Evolutionary conservation across 2,888 invertebrate species (phyloP), one percentile per base, ranked within the genome.

Genomic region (Cosmopolites sordidus): DNA sequence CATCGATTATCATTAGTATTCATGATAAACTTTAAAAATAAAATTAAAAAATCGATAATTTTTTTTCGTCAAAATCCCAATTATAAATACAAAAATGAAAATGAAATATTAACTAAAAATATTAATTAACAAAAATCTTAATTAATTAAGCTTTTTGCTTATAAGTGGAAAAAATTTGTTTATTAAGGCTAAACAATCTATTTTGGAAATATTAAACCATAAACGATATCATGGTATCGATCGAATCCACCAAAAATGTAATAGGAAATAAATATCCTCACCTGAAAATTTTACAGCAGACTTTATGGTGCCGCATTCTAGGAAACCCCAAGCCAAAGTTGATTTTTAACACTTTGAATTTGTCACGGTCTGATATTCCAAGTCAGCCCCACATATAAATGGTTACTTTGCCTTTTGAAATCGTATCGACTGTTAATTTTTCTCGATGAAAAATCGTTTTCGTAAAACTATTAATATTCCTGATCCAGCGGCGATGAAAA

Each of bases 371-470:
- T 41, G 54, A 54, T 51, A 58, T 50, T 52, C 41, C 43, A 44
- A 53, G 54, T 51, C 56, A 43, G 56, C 42, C 42, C 40, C 17
- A 17, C 48, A 45, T 42, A 56, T 56, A 56, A 56, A 56, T 56
- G 37, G 56, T 54, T 62, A 59, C 62, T 62, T 60, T 62, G 62
- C 58, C 57, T 45, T 59, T 56, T 59, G 60, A 60, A 56, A 56
- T 43, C 51, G 41, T 43, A 56, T 48, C 29, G 43, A 43, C 57
- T 54, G 57, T 63, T 67, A 66, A 65, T 67, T 65, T 64, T 63
- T 64, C 59, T 61, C 56, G 64, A 67, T 67, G 68, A 68, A 67
- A 66, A 66, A 67, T 69, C 64, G 63, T 61, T 65, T 64, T 59
- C 56, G 58, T 53, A 54, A 59, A 60, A 60, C 61, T 62, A 60